Percentiles rank a stretch among this genome's conserved stretches.
phyloP scores from a whole-genome alignment of 92 coral and sea anemone genomes.

The Anthopleura xanthogrammica region DNA sequence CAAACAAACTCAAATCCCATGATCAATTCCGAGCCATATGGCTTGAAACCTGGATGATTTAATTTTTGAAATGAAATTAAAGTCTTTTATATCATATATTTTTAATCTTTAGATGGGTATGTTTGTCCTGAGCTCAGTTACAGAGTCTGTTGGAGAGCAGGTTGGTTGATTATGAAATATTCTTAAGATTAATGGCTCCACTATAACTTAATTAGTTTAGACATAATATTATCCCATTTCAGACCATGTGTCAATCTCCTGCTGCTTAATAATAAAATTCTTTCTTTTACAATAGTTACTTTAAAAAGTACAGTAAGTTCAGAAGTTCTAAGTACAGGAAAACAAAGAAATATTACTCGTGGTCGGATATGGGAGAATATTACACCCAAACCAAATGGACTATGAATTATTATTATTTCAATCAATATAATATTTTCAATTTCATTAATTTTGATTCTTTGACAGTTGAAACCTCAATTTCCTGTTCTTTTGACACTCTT shows the following conservation, averaged over 20 bases:
- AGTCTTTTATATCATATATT: not conserved
- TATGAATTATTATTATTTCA: not conserved
- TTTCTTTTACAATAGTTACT: too few species aligned
- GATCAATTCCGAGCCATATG: too few species aligned
- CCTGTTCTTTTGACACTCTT: slow-evolving; percentile 80
- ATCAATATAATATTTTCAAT: not conserved
- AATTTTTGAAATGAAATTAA: not conserved
- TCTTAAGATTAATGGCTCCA: too few species aligned
- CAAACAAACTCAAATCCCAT: too few species aligned
- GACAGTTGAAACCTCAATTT: slow-evolving; percentile 86
- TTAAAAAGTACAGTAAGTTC: too few species aligned
- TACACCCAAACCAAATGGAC: not conserved
- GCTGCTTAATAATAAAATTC: too few species aligned
- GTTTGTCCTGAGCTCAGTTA: slow-evolving; percentile 92
- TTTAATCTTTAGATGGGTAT: slow-evolving; percentile 82
- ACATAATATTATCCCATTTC: too few species aligned
- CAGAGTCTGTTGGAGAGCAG: slow-evolving; percentile 95
- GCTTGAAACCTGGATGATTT: too few species aligned
- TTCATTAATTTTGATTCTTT: not conserved
- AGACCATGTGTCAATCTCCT: too few species aligned
- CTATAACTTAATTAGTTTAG: too few species aligned
- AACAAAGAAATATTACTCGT: too few species aligned
- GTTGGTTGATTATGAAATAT: slow-evolving; percentile 9
- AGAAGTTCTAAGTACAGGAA: too few species aligned
- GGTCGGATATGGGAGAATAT: not conserved